Percentiles rank a stretch among this genome's conserved stretches.
These are phyloP conservation scores for Callyntrura guangdongensis DNA, from an alignment of 2,888 invertebrate genomes.

Conservation along the genomic window DNA sequence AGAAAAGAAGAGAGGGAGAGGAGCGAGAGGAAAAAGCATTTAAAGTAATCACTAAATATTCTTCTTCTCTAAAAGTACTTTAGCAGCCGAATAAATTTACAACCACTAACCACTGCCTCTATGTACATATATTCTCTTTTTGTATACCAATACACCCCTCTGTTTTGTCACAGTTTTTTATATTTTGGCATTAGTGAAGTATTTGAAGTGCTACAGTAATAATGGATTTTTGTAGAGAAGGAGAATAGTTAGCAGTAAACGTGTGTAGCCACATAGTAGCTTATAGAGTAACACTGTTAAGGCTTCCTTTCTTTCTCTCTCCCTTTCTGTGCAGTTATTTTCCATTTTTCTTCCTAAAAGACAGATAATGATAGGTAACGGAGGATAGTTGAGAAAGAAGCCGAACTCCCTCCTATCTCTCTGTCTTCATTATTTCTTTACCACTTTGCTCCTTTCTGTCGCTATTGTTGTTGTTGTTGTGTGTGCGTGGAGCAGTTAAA, in stretches of 20 bases:
- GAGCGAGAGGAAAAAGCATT: slow-evolving; percentile 44
- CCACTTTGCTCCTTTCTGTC: background rate
- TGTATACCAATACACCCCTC: too few species aligned
- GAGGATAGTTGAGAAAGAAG: slow-evolving; percentile 49
- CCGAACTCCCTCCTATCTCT: slow-evolving; percentile 7
- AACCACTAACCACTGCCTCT: background rate
- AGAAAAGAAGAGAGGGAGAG: background rate
- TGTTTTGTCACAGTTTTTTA: background rate
- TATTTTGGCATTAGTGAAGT: slow-evolving; percentile 61
- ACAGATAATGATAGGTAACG: slow-evolving; percentile 83
- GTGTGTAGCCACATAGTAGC: too few species aligned
- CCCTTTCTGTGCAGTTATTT: background rate
- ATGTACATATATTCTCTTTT: background rate
- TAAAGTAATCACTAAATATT: slow-evolving; percentile 59
- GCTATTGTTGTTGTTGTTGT: slow-evolving; percentile 6
- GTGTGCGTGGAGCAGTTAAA: slow-evolving; percentile 24
- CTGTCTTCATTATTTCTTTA: slow-evolving; percentile 9
- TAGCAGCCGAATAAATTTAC: slow-evolving; percentile 25
- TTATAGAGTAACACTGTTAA: slow-evolving; percentile 6
- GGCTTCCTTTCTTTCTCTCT: slow-evolving; percentile 10
- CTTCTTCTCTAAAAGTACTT: slow-evolving; percentile 28
- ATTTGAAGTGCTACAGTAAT: slow-evolving; percentile 48
- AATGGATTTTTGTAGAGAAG: slow-evolving; percentile 51
- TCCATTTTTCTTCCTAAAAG: slow-evolving; percentile 63
- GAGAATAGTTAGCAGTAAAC: slow-evolving; percentile 42